Evolutionary conservation across 2,113 vertebrate genomes (phyloP).

Genomic region (Gymnorhina tibicen): DNA sequence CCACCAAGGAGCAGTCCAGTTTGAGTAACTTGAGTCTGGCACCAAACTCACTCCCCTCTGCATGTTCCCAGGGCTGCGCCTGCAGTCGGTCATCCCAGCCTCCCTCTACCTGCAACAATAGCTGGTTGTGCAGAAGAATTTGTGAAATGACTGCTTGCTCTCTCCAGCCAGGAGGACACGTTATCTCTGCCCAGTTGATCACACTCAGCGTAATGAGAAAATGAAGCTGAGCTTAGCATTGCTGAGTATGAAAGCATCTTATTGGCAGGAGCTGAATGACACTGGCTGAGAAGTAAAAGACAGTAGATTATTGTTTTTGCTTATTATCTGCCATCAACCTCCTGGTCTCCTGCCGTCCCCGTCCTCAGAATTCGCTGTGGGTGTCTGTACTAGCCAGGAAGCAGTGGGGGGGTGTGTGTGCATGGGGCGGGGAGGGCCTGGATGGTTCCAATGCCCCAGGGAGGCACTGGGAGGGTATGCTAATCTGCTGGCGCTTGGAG

Average conservation of each 20-base stretch:
- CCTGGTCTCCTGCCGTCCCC: conserved; percentile 72
- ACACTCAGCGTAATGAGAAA: conserved; percentile 72
- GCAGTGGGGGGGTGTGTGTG: background rate
- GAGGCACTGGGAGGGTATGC: conserved; percentile 4
- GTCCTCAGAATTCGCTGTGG: conserved; percentile 71
- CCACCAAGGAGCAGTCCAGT: background rate
- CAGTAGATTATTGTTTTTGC: conserved; percentile 79
- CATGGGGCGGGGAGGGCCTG: background rate
- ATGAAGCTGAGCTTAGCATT: conserved; percentile 75
- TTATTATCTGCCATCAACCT: conserved; percentile 78
- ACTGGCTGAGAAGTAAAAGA: conserved; percentile 73
- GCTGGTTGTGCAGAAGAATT: conserved; percentile 76
- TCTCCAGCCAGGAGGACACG: conserved; percentile 52
- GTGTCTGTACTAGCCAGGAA: conserved; percentile 60
- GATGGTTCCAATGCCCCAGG: background rate
- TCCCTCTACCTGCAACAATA: conserved; percentile 74
- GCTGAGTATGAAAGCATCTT: conserved; percentile 75
- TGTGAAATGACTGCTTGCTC: conserved; percentile 71
- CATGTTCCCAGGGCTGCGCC: conserved; percentile 19
- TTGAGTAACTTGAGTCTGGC: conserved; percentile 21
- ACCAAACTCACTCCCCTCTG: background rate
- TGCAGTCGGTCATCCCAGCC: conserved; percentile 17
- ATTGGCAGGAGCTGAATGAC: conserved; percentile 77
- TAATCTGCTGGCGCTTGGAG: conserved; percentile 25
- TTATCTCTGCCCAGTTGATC: conserved; percentile 76